These are phyloP conservation scores for Danio jaintianensis DNA, from an alignment of 2,797 vertebrate species.

Conservation along the genomic window DNA sequence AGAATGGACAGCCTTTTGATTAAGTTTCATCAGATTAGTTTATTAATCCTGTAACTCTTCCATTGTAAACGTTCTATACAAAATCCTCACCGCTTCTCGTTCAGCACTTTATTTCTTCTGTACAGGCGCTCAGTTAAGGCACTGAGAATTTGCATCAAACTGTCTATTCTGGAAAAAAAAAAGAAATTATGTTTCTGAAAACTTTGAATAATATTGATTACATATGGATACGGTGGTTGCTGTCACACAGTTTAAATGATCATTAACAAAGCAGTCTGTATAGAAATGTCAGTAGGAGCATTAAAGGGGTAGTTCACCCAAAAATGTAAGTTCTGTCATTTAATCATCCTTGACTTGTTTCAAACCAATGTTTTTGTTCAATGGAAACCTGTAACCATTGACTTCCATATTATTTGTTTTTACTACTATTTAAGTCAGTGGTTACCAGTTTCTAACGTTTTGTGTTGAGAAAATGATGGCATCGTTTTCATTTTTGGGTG, in stretches of 20 bases:
- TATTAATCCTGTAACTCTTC: constrained; percentile 12
- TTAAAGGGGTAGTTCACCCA: not conserved
- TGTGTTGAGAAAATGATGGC: too few species aligned
- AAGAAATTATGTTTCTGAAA: constrained; percentile 5
- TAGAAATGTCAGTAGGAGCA: not conserved
- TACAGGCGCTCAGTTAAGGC: constrained; percentile 30
- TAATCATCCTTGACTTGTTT: too few species aligned
- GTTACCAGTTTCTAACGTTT: too few species aligned
- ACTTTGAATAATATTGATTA: constrained; percentile 23
- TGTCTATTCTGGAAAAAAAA: not conserved
- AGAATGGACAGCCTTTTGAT: not conserved
- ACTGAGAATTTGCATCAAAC: constrained; percentile 29
- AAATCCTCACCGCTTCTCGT: not conserved
- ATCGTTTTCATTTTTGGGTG: too few species aligned
- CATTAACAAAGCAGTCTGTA: not conserved
- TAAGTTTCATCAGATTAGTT: constrained; percentile 16
- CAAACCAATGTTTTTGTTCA: too few species aligned
- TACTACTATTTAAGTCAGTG: too few species aligned
- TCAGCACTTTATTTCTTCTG: not conserved
- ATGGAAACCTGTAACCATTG: too few species aligned
- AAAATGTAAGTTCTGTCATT: too few species aligned
- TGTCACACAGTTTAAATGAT: not conserved
- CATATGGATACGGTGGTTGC: not conserved
- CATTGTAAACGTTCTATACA: constrained; percentile 27
- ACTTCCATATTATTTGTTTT: too few species aligned